Evolutionary conservation across 2,888 invertebrate species (phyloP), one percentile per base, ranked within the genome.

Genomic region (Itoplectis maculator): DNA sequence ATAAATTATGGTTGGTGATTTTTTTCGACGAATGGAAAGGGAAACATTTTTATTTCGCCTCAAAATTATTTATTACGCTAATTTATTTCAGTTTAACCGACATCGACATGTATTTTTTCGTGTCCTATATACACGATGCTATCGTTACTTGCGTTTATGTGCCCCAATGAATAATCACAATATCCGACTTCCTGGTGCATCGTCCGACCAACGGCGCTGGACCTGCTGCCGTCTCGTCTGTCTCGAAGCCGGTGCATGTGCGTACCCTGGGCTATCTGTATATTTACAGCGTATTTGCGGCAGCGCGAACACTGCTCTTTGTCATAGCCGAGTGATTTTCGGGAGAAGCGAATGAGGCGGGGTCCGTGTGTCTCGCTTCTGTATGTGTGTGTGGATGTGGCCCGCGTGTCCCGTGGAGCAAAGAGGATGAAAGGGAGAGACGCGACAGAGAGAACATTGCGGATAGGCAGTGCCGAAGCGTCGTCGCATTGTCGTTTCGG

Each of bases 241-340:
- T 61, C 59, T 15, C 42, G 79, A 68, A 56, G n/a, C 42, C 49
- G 29, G 11, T 65, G 35, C 42, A 35, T 69, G 47, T 68, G 13
- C 45, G 45, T 61, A 72, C 56, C 37, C 56, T 45, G 5, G 42
- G 23, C 76, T 69, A 80, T 80, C 69, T 69, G 35, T 69, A 86
- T 89, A 90, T 90, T 91, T 90, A 91, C 88, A 88, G 88, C 86
- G 86, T 88, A 91, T 91, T 92, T 92, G 92, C 85, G 91, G 91
- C 87, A 91, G 88, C 88, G 91, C 88, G 90, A 92, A 91, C 91
- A 91, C 82, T 85, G 86, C 87, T 89, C 91, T 92, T 91, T 91
- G 91, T 92, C 88, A 88, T 87, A 86, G 88, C 73, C 88, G 89
- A 90, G 88, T 90, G 91, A 91, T 90, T 91, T 88, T 88, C 88